A percentile compares a stretch with the other conserved stretches of the same genome.
phyloP scores from a whole-genome alignment of 2,888 invertebrate species.

The Metacarcinus magister region DNA sequence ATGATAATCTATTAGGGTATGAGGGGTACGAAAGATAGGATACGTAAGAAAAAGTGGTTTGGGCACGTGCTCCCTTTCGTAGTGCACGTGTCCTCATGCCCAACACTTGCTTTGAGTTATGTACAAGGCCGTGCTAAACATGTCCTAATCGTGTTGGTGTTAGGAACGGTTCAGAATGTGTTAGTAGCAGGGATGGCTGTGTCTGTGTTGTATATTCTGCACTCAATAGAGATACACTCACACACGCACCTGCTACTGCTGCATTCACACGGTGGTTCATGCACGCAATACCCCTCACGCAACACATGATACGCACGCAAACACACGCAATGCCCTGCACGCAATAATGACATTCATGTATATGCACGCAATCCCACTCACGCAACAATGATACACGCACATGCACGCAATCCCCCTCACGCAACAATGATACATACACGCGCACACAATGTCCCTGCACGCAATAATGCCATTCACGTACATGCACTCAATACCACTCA shows the following conservation, averaged over 20 bases:
- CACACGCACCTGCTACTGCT: neutral
- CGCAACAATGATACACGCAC: too few relatives aligned
- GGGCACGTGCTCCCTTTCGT: neutral
- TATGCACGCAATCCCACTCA: too few relatives aligned
- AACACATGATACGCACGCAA: too few relatives aligned
- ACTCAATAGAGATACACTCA: neutral
- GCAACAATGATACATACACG: too few relatives aligned
- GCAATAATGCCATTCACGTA: too few relatives aligned
- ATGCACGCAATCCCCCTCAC: too few relatives aligned
- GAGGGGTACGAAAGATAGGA: neutral
- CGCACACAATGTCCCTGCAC: too few relatives aligned
- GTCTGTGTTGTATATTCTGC: neutral
- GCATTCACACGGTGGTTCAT: too few relatives aligned
- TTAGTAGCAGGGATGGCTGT: neutral
- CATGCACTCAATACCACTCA: too few relatives aligned
- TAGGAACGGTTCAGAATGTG: neutral
- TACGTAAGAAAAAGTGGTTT: neutral
- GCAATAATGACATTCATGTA: too few relatives aligned
- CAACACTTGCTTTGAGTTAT: neutral
- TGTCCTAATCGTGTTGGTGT: neutral
- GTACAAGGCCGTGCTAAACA: neutral
- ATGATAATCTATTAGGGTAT: neutral
- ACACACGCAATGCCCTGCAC: too few relatives aligned
- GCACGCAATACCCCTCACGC: too few relatives aligned
- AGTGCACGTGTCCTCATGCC: neutral